Conservation (phyloP, 2,888 invertebrate genomes). For the Oscheius sp. region DNA sequence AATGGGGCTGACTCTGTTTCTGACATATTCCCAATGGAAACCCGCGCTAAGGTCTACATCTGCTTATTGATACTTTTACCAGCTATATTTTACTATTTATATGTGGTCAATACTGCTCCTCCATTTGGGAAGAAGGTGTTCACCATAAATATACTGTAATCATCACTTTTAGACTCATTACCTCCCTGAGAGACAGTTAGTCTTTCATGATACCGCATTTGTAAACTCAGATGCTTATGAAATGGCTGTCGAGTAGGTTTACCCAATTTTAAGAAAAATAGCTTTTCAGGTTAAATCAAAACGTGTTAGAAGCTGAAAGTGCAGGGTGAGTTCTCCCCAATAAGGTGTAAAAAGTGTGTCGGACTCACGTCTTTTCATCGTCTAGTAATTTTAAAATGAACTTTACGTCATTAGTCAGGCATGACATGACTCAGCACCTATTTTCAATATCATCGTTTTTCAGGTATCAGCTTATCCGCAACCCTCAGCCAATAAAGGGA, state of each 20-base stretch:
- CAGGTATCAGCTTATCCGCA: constrained; percentile 1
- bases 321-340: constrained; percentile 1
- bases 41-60: constrained; percentile 24
- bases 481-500: too few species aligned
- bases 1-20: background rate
- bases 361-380: too few species aligned
- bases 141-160: background rate
- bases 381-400: too few species aligned
- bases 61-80: constrained; percentile 23
- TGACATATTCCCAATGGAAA: constrained; percentile 28
- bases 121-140: constrained; percentile 18
- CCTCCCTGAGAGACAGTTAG: constrained; percentile 4
- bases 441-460: background rate
- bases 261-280: background rate
- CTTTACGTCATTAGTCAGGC: too few species aligned
- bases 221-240: background rate
- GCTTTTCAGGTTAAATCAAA: constrained; percentile 30
- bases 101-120: constrained; percentile 11
- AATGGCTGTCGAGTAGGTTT: constrained; percentile 7
- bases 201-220: background rate
- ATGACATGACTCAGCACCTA: too few species aligned
- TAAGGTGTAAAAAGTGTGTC: too few species aligned
- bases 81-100: constrained; percentile 26
- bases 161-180: background rate
- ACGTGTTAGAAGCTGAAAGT: constrained; percentile 13